These are phyloP conservation scores for Spinus pinus DNA, from an alignment of 2,797 vertebrate genomes.

Conservation along the genomic window DNA sequence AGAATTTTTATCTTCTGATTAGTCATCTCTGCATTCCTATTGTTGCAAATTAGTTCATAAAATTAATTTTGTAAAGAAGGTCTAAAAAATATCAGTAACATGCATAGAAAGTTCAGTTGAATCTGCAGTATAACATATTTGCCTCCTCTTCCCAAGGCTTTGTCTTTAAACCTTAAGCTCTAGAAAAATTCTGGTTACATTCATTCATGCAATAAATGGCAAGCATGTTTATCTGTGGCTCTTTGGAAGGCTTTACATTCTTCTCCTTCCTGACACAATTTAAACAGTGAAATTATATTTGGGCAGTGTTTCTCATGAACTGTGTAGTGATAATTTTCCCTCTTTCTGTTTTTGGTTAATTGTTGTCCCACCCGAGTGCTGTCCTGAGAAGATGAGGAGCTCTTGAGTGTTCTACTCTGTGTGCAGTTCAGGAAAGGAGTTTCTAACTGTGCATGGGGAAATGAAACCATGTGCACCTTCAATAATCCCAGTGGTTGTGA, in stretches of 20 bases:
- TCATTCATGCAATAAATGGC: not conserved
- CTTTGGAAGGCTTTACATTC: not conserved
- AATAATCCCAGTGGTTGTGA: not conserved
- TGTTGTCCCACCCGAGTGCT: not conserved
- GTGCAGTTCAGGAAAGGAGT: not conserved
- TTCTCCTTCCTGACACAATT: not conserved
- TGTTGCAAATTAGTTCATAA: not conserved
- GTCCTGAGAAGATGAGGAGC: not conserved
- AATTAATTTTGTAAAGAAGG: not conserved
- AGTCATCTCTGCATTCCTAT: not conserved
- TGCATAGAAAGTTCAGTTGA: not conserved
- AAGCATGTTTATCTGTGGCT: not conserved
- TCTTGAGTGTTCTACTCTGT: not conserved
- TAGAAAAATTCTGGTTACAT: not conserved
- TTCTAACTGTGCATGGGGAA: not conserved
- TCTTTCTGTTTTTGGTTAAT: not conserved
- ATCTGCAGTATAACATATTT: not conserved
- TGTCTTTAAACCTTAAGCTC: not conserved
- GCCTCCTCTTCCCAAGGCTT: not conserved
- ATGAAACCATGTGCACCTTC: not conserved
- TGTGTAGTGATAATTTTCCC: not conserved
- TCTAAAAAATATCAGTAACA: not conserved
- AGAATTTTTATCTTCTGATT: not conserved
- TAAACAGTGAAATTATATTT: not conserved
- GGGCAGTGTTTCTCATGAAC: not conserved